These are phyloP conservation scores for Sinocyclocheilus maitianheensis DNA, from an alignment of 2,113 vertebrate species.

Conservation along the genomic window DNA sequence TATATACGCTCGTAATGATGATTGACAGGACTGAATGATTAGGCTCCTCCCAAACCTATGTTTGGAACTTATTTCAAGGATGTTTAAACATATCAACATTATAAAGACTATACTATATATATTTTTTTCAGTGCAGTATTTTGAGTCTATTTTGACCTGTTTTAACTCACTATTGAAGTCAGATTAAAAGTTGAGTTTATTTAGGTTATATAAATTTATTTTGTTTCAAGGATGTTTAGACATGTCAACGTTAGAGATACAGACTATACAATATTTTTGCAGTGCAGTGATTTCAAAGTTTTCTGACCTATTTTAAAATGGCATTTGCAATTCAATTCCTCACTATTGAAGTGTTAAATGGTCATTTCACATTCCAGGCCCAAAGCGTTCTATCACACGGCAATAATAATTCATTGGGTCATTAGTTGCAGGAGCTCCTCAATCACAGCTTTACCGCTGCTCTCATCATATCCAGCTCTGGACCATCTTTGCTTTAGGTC, in stretches of 20 bases:
- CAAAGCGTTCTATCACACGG: background rate
- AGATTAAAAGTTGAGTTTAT: background rate
- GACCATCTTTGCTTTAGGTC: background rate
- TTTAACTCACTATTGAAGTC: background rate
- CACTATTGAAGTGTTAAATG: conserved; percentile 16
- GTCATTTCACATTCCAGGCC: background rate
- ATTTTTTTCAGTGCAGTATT: too few species aligned
- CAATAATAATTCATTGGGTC: conserved; percentile 42
- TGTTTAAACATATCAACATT: too few species aligned
- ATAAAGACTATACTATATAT: too few species aligned
- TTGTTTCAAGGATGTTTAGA: background rate
- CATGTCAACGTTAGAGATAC: background rate
- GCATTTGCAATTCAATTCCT: conserved; percentile 27
- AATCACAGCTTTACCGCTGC: conserved; percentile 29
- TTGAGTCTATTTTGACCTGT: too few species aligned
- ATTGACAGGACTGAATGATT: too few species aligned
- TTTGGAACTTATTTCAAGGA: too few species aligned
- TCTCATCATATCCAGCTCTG: conserved; percentile 10
- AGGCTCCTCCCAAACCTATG: too few species aligned
- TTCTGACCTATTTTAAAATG: conserved; percentile 25
- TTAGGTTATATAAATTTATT: background rate
- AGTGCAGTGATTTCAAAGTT: background rate
- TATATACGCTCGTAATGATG: too few species aligned
- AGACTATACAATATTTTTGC: background rate
- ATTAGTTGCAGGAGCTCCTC: conserved; percentile 15